phyloP scores from a whole-genome alignment of 30 jellyfish, hydroid and myxozoan species.

The Mastigias papua region DNA sequence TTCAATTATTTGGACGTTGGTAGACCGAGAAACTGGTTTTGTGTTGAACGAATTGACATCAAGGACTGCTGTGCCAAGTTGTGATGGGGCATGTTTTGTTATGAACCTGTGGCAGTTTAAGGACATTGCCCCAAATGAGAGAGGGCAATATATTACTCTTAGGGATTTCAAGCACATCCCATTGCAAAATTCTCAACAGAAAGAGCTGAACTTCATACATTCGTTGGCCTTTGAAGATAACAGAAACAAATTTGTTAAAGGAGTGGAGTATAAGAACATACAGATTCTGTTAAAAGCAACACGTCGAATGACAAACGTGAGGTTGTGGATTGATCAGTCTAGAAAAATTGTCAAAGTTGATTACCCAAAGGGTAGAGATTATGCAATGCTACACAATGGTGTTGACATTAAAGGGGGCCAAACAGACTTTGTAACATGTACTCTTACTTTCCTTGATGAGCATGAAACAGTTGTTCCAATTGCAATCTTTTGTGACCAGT shows the following conservation, averaged over 20 bases:
- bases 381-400: conserved; percentile 3
- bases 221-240: background rate
- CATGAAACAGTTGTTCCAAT: background rate
- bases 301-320: conserved; percentile 36
- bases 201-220: conserved; percentile 2
- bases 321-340: background rate
- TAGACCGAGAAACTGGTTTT: background rate
- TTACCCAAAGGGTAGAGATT: background rate
- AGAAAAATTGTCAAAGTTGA: background rate
- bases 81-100: conserved; percentile 39
- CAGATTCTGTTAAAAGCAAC: conserved; percentile 15
- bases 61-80: conserved; percentile 14
- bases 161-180: conserved; percentile 38
- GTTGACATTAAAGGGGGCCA: conserved; percentile 14
- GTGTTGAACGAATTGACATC: background rate
- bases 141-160: conserved; percentile 22
- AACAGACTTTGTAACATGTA: conserved; percentile 26
- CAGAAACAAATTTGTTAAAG: background rate
- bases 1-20: conserved; percentile 28
- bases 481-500: conserved; percentile 26
- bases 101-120: conserved; percentile 64
- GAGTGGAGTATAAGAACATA: background rate
- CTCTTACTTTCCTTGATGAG: conserved; percentile 19
- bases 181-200: background rate
- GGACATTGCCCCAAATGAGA: conserved; percentile 24